Base-by-base conservation (phyloP, 2,113 vertebrate genomes). In the Acrocephalus arundinaceus region DNA sequence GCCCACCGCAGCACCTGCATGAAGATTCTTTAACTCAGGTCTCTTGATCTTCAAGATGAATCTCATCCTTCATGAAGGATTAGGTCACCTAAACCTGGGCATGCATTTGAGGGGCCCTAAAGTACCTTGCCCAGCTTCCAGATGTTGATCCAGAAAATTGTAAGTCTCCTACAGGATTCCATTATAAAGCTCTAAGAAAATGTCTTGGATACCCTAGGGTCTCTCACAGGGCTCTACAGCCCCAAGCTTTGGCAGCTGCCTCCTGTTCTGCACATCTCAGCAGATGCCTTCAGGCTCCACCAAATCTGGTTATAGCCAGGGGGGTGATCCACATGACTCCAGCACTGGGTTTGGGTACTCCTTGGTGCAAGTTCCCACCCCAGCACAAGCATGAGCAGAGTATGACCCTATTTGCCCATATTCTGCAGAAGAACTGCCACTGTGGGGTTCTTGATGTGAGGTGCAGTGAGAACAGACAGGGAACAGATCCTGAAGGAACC, bases 291-390 rank as follows among this genome's bases (percentile, higher is more conserved):
- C 67, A 55, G 46, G 30, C n/a, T 45, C 33, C 20, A 7, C 37
- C 6, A 11, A 27, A 57, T 24, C 19, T 19, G 11, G 15, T 37
- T 43, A 5, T 3, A 39, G 33, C 9, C 22, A 37, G 68, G 11
- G 18, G 12, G 2, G 23, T 31, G 52, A 46, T 71, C 10, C 39
- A 16, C 6, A 0, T 0, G 1, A 17, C 54, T 61, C 49, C 71
- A 92, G 62, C 58, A 4, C 41, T 48, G 54, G 31, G 30, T 54
- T 49, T 86, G 71, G 39, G 24, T 39, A 14, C 39, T 52, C 6
- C 30, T 68, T 22, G 43, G 16, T 52, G 49, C 20, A 76, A 68
- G 3, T 37, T 45, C 46, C 52, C 45, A 46, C 19, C 1, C 6
- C 72, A 86, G 58, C 39, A 48, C 19, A 63, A 61, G 5, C 15